phyloP scores from a whole-genome alignment of 2,888 invertebrate genomes.

The Pogonocherus hispidulus region DNA sequence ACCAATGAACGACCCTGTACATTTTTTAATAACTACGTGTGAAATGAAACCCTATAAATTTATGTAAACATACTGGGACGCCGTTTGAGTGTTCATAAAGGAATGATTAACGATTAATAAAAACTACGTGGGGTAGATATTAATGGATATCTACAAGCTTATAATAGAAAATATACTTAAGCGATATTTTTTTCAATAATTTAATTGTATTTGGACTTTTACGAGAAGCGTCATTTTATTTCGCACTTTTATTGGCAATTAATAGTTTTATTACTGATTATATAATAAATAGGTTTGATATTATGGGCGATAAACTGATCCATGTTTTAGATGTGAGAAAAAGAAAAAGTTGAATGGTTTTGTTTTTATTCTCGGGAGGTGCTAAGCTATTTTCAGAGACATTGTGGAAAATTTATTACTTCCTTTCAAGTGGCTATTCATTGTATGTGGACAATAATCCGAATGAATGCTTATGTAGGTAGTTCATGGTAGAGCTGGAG shows the following conservation, averaged over 20 bases:
- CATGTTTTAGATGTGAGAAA: background rate
- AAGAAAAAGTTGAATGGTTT: background rate
- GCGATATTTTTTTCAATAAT: background rate
- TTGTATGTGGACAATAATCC: no score
- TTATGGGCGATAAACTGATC: constrained; percentile 8
- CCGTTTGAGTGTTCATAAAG: background rate
- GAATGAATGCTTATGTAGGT: no score
- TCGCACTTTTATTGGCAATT: background rate
- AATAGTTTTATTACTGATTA: constrained; percentile 1
- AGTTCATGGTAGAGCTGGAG: no score
- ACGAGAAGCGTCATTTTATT: background rate
- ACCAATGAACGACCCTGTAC: no score
- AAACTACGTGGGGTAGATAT: background rate
- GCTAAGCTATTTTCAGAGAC: background rate
- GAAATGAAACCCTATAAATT: no score
- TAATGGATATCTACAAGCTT: background rate
- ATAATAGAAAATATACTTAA: constrained; percentile 3
- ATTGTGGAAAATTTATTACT: background rate
- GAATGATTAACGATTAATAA: background rate
- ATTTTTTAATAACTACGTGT: no score
- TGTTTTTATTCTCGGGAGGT: background rate
- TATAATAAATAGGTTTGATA: background rate
- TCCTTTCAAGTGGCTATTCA: background rate
- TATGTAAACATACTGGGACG: background rate
- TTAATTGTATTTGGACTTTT: constrained; percentile 1